Percentiles rank a stretch among this genome's conserved stretches.
Evolutionary conservation across 2,113 vertebrate genomes (phyloP).

Genomic region (Nyctereutes procyonoides): DNA sequence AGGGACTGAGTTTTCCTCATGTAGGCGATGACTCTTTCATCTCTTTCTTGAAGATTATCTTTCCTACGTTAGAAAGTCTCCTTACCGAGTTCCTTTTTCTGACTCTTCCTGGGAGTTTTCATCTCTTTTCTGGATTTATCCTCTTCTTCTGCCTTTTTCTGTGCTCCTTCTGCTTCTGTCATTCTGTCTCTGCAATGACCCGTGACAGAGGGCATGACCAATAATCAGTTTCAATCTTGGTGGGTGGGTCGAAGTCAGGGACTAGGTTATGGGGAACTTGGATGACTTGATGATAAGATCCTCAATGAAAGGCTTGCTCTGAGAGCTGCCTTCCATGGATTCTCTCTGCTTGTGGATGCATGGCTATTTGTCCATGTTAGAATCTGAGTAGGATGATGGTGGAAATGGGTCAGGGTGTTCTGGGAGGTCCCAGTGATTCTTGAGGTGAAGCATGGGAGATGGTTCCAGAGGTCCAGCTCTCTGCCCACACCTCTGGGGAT

Average conservation of each 20-base stretch:
- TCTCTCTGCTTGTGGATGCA: constrained; percentile 94
- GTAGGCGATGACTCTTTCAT: constrained; percentile 89
- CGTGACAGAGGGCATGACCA: constrained; percentile 94
- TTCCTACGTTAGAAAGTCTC: constrained; percentile 95
- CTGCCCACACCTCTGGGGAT: constrained; percentile 83
- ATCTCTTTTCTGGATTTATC: constrained; percentile 87
- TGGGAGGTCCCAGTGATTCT: constrained; percentile 81
- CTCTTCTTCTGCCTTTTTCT: constrained; percentile 82
- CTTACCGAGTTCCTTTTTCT: constrained; percentile 93
- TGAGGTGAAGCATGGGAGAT: constrained; percentile 81
- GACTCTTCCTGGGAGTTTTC: constrained; percentile 86
- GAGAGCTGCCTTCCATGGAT: constrained; percentile 75
- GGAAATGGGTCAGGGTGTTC: constrained; percentile 91
- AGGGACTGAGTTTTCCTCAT: constrained; percentile 94
- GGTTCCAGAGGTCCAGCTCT: constrained; percentile 86
- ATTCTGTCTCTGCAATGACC: constrained; percentile 93
- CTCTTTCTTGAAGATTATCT: constrained; percentile 95
- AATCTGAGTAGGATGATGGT: constrained; percentile 85
- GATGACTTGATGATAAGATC: constrained; percentile 92
- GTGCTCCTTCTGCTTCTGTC: constrained; percentile 89
- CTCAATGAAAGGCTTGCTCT: constrained; percentile 86
- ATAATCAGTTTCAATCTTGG: constrained; percentile 96
- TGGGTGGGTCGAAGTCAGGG: constrained; percentile 92
- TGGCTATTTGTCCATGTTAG: constrained; percentile 94
- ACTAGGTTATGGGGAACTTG: constrained; percentile 93